phyloP scores from a whole-genome alignment of 2,888 invertebrate species.

The Agriopis aurantiaria region DNA sequence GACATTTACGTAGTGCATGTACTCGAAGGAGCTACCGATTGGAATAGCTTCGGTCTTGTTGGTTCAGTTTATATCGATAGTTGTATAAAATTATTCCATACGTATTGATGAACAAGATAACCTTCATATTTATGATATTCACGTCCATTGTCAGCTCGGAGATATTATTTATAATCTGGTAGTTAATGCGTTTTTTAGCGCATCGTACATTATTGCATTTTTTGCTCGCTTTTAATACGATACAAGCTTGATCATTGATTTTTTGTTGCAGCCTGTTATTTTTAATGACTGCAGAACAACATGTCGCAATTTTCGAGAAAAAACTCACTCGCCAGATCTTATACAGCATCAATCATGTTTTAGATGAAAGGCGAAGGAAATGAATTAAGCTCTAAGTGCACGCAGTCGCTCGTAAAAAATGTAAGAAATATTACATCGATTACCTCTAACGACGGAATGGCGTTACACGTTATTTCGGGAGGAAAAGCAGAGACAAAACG shows the following conservation, averaged over 20 bases:
- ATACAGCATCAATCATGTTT: slow-evolving; percentile 78
- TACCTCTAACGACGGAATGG: slow-evolving; percentile 74
- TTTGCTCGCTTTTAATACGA: slow-evolving; percentile 53
- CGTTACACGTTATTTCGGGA: slow-evolving; percentile 60
- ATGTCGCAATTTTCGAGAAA: slow-evolving; percentile 65
- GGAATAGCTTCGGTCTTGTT: slow-evolving; percentile 52
- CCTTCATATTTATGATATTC: slow-evolving; percentile 27
- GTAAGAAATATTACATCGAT: slow-evolving; percentile 80
- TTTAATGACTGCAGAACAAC: slow-evolving; percentile 65
- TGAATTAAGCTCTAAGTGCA: slow-evolving; percentile 71
- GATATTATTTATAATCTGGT: slow-evolving; percentile 32
- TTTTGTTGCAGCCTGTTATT: slow-evolving; percentile 56
- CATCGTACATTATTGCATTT: slow-evolving; percentile 41
- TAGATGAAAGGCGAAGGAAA: slow-evolving; percentile 71
- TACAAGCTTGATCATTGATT: slow-evolving; percentile 60
- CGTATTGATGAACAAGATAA: slow-evolving; percentile 18
- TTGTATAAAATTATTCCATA: slow-evolving; percentile 26
- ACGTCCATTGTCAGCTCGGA: slow-evolving; percentile 29
- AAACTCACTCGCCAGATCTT: slow-evolving; percentile 58
- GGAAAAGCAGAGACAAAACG: slow-evolving; percentile 38
- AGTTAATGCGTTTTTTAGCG: slow-evolving; percentile 26
- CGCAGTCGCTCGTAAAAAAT: slow-evolving; percentile 73
- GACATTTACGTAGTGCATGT: slow-evolving; percentile 64
- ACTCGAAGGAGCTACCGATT: slow-evolving; percentile 55
- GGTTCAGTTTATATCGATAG: slow-evolving; percentile 40